Evolutionary conservation across 2,113 vertebrate genomes (phyloP).

Genomic region (Baryphthengus martii): DNA sequence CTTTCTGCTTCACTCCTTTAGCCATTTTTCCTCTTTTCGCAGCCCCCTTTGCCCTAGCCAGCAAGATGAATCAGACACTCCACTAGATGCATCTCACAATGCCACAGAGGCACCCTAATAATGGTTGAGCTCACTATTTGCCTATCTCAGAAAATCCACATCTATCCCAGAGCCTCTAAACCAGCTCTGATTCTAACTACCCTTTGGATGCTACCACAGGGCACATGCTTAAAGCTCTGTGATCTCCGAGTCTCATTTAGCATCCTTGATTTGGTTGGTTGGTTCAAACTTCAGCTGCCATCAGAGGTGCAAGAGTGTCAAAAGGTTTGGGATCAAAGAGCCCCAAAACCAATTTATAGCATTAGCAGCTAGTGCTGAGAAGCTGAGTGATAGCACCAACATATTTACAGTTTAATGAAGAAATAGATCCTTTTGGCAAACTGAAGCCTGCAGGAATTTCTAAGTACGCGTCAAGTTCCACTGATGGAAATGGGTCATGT

Average conservation of each 20-base stretch:
- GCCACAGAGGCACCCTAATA: background rate
- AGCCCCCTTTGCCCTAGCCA: background rate
- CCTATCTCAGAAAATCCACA: background rate
- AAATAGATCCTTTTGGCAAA: background rate
- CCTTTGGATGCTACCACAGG: background rate
- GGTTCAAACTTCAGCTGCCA: background rate
- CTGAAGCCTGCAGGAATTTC: background rate
- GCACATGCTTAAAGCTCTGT: background rate
- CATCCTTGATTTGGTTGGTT: background rate
- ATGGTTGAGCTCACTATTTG: background rate
- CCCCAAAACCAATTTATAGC: background rate
- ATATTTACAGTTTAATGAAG: background rate
- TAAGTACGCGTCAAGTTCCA: background rate
- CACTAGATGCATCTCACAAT: background rate
- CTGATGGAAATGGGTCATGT: background rate
- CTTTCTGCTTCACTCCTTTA: background rate
- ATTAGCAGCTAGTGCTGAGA: background rate
- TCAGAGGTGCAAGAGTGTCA: accelerated
- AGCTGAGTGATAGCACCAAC: background rate
- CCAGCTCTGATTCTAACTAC: background rate
- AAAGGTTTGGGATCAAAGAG: background rate
- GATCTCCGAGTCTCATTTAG: background rate
- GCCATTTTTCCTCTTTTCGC: background rate
- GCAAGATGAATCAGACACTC: background rate
- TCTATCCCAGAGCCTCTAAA: background rate